Base-by-base conservation (phyloP, 1,140 invertebrate genomes). In the Lordiphosa mommai region DNA sequence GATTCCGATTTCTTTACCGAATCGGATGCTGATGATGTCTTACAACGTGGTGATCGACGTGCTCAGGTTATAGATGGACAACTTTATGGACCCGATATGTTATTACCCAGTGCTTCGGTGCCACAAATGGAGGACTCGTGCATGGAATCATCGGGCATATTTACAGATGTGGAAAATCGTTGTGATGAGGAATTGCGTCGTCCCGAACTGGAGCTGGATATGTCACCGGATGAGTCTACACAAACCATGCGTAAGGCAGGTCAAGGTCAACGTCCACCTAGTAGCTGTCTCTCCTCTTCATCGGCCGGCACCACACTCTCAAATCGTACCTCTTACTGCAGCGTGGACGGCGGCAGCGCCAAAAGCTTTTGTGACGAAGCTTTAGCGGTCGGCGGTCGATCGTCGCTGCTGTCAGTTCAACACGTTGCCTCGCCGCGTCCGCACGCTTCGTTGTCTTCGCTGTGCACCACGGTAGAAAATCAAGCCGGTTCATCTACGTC, bases 1-100 rank as follows among this genome's bases (percentile, higher is more conserved):
- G 95, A 96, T 89, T 96, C 95, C 0, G 95, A 96, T 86, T 96
- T 96, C 86, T 96, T 95, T 77, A 96, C 95, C 4, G 95, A 96
- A 89, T 95, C 94, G 70, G 95, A 96, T 89, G 94, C 94, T 0
- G 95, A 96, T 86, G 94, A 95, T 57, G 94, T 95, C 14, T 90
- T 93, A 88, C 89, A 93, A 84, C 89, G 92, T 48, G 93, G 93
- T 2, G 94, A 96, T 82, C 90, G 94, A 10, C 89, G 90, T 49
- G 94, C 93, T 9, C 93, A 94, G 88, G 94, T 96, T 3, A 96
- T 96, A 32, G 95, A 96, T 88, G 95, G 95, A 1, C 95, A 94
- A 3, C 88, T 96, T 0, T 96, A 96, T 73, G 94, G 94, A 0
- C 92, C 89, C 89, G 92, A 90, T 89, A 92, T 88, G 90, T 89